Evolutionary conservation across 2,888 invertebrate species (phyloP).

Genomic region (Drosophila yooni): DNA sequence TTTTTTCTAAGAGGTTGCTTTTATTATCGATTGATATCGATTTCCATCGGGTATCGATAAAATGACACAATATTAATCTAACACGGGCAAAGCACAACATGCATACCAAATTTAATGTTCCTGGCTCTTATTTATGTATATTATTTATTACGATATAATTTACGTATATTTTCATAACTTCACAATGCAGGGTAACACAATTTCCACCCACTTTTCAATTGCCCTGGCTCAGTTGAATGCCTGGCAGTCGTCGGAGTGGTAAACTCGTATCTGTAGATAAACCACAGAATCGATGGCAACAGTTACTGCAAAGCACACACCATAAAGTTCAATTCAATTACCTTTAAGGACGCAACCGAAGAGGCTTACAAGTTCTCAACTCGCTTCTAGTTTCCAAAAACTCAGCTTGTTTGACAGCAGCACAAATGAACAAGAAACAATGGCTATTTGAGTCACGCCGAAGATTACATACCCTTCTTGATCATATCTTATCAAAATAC

Average conservation of each 20-base stretch:
- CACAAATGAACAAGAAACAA: conserved; percentile 2
- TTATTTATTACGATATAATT: no score
- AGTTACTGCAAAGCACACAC: conserved; percentile 5
- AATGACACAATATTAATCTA: neutral
- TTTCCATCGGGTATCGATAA: neutral
- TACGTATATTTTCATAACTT: fast-evolving
- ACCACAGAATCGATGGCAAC: conserved; percentile 1
- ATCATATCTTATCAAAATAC: neutral
- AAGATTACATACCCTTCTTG: neutral
- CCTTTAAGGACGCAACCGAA: conserved; percentile 23
- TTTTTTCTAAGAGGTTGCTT: neutral
- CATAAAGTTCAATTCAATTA: conserved; percentile 44
- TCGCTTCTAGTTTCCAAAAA: conserved; percentile 7
- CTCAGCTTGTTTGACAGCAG: conserved; percentile 15
- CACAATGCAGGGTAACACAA: neutral
- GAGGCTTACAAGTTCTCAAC: conserved; percentile 20
- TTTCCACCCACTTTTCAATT: neutral
- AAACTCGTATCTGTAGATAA: neutral
- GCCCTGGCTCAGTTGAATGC: neutral
- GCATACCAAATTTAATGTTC: neutral
- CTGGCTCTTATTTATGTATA: neutral
- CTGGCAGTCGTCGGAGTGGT: neutral
- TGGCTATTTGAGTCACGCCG: neutral
- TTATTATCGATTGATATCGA: neutral
- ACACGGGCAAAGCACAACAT: neutral